Percentiles rank a stretch among this genome's conserved stretches.
Evolutionary conservation across 2,797 vertebrate genomes (phyloP).

Genomic region (Sebastes vulpes): DNA sequence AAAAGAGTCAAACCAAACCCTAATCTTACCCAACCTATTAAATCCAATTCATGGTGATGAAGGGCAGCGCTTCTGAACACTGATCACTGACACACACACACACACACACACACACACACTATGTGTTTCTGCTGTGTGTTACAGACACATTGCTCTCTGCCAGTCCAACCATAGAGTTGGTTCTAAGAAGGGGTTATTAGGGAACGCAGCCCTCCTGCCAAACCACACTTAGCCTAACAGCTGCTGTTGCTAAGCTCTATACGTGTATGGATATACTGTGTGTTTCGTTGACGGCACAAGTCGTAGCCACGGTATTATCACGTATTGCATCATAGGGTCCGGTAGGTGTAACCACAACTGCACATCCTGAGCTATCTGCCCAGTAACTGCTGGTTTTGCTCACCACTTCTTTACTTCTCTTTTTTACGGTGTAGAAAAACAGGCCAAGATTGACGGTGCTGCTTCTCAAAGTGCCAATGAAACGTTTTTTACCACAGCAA

Average conservation of each 20-base stretch:
- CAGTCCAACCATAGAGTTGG: conserved; percentile 51
- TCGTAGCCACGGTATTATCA: conserved; percentile 28
- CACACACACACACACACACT: neutral
- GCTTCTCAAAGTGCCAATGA: conserved; percentile 38
- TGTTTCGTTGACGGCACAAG: conserved; percentile 36
- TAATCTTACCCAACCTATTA: conserved; percentile 39
- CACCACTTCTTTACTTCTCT: neutral
- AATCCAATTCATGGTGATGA: conserved; percentile 38
- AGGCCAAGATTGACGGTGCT: conserved; percentile 23
- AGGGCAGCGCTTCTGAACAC: conserved; percentile 19
- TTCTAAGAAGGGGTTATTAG: conserved; percentile 65
- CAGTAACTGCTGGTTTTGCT: conserved; percentile 15
- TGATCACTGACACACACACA: conserved; percentile 22
- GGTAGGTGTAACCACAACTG: neutral
- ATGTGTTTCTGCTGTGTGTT: neutral
- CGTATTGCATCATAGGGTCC: conserved; percentile 33
- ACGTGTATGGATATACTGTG: conserved; percentile 33
- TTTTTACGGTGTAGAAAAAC: conserved; percentile 19
- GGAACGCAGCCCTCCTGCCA: conserved; percentile 57
- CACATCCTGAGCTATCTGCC: neutral
- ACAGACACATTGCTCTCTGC: conserved; percentile 26
- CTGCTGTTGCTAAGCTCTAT: conserved; percentile 64
- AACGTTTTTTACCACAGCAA: conserved; percentile 38
- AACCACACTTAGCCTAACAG: conserved; percentile 62
- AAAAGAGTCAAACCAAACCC: conserved; percentile 29